Percentiles rank a stretch among this genome's conserved stretches.
Evolutionary conservation across 2,888 invertebrate genomes (phyloP).

Genomic region (Siphonodentalium dalli): DNA sequence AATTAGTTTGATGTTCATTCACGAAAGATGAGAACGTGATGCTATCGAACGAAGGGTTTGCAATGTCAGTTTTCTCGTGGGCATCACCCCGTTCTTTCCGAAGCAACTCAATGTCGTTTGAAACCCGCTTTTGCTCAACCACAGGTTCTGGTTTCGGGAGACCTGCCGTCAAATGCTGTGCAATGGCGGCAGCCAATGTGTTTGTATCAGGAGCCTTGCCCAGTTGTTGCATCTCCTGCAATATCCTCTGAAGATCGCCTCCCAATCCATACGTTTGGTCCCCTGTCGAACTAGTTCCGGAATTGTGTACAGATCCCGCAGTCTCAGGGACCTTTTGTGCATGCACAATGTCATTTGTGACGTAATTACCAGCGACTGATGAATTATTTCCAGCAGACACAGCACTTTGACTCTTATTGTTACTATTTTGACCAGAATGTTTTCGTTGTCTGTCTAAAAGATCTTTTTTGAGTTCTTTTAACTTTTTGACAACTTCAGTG

Average conservation of each 20-base stretch:
- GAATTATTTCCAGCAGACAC: too few species aligned
- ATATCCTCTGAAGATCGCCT: constrained; percentile 32
- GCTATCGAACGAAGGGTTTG: too few species aligned
- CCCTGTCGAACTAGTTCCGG: constrained; percentile 14
- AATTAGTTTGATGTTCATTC: too few species aligned
- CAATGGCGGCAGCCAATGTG: constrained; percentile 47
- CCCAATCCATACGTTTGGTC: constrained; percentile 17
- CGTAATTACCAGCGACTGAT: neutral
- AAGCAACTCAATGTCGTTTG: too few species aligned
- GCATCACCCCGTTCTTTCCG: too few species aligned
- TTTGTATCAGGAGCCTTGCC: constrained; percentile 45
- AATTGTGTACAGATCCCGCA: constrained; percentile 17
- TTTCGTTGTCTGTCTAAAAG: too few species aligned
- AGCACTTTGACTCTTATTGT: constrained; percentile 31
- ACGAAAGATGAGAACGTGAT: too few species aligned
- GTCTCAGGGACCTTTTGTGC: constrained; percentile 21
- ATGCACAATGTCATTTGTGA: constrained; percentile 12
- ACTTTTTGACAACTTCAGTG: constrained; percentile 50
- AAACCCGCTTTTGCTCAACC: too few species aligned
- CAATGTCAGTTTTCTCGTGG: too few species aligned
- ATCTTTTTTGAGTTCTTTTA: constrained; percentile 56
- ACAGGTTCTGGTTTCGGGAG: neutral
- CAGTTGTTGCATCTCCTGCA: constrained; percentile 42
- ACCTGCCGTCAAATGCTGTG: constrained; percentile 38
- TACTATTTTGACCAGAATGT: constrained; percentile 33